phyloP scores from a whole-genome alignment of 2,113 vertebrate species.

The Tretioscincus oriximinensis region DNA sequence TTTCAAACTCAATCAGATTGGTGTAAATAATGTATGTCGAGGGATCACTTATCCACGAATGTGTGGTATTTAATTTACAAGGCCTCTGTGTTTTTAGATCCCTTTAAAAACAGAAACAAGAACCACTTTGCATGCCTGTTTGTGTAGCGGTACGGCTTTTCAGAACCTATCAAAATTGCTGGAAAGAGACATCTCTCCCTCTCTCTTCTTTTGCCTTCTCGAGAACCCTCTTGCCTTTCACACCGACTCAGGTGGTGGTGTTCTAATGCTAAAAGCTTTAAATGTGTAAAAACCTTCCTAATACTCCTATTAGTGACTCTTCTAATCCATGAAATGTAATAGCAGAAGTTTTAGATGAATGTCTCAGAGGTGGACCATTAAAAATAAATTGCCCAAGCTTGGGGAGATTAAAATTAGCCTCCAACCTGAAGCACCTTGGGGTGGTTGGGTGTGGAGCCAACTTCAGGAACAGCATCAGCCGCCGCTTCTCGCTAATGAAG shows the following conservation, averaged over 20 bases:
- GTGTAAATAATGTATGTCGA: conserved; percentile 72
- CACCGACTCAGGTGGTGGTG: conserved; percentile 61
- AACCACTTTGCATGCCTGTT: conserved; percentile 37
- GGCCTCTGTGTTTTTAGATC: conserved; percentile 60
- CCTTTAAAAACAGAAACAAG: conserved; percentile 59
- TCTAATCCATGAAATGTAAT: conserved; percentile 72
- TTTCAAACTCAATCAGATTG: conserved; percentile 57
- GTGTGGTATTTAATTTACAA: conserved; percentile 69
- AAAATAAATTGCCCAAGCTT: conserved; percentile 74
- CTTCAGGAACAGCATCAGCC: conserved; percentile 40
- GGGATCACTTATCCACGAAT: conserved; percentile 66
- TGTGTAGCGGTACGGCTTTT: background rate
- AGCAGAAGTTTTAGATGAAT: conserved; percentile 61
- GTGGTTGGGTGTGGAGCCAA: conserved; percentile 49
- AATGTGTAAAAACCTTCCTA: conserved; percentile 63
- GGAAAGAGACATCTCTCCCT: conserved; percentile 12
- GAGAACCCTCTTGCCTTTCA: conserved; percentile 47
- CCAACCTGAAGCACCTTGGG: conserved; percentile 64
- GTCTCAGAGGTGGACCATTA: conserved; percentile 75
- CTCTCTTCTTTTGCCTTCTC: background rate
- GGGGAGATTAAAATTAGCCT: conserved; percentile 69
- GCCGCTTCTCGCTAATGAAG: conserved; percentile 47
- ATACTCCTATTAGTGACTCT: conserved; percentile 68
- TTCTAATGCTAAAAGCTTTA: conserved; percentile 66
- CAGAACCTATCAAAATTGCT: background rate